A percentile compares a stretch with the other conserved stretches of the same genome.
Conservation (phyloP, 2,797 vertebrate genomes). For the Acanthis flammea region DNA sequence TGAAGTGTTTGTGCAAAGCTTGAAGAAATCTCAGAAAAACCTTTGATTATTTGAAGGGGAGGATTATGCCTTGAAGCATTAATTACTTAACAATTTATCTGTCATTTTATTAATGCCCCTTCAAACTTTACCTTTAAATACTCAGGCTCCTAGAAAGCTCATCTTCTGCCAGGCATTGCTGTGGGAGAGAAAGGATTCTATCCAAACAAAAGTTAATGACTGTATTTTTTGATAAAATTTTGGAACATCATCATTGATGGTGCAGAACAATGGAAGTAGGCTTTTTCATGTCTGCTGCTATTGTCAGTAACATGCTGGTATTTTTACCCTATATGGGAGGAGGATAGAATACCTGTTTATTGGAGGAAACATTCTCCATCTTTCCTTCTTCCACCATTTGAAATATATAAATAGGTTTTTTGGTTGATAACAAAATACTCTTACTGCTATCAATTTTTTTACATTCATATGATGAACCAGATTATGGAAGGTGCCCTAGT, state of each 20-base stretch:
- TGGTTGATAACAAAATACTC: neutral
- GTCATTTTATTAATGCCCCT: slow-evolving; percentile 32
- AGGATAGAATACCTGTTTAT: neutral
- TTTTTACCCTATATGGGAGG: neutral
- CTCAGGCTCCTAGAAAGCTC: neutral
- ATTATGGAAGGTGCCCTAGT: neutral
- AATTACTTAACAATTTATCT: slow-evolving; percentile 48
- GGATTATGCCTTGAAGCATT: slow-evolving; percentile 1
- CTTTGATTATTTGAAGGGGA: neutral
- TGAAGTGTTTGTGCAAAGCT: neutral
- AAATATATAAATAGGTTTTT: neutral
- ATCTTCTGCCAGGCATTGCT: no score
- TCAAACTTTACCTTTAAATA: slow-evolving; percentile 18
- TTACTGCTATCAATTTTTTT: neutral
- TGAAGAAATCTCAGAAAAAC: neutral
- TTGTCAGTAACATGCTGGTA: neutral
- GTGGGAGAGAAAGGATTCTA: neutral
- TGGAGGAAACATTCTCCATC: neutral
- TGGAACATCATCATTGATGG: neutral
- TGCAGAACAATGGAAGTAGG: neutral
- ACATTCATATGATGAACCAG: neutral
- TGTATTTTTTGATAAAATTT: neutral
- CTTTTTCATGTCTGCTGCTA: neutral
- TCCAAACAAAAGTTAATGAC: neutral
- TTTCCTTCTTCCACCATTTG: neutral